Percentiles rank a stretch among this genome's conserved stretches.
Conservation (phyloP, 2,113 vertebrate genomes). For the Thunnus thynnus region DNA sequence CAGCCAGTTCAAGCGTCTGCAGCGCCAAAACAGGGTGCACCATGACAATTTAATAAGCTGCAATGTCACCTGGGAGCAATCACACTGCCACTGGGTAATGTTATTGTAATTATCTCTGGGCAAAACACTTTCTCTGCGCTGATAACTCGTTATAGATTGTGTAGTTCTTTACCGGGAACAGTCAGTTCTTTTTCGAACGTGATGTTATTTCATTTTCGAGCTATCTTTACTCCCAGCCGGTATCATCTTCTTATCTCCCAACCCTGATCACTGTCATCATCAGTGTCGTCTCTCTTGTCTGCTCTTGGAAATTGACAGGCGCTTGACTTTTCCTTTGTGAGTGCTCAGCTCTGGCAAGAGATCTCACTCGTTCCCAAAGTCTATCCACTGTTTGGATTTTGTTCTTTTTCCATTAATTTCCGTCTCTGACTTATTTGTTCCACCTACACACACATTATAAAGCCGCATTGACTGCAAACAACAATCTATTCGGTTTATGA, state of each 20-base stretch:
- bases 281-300: slow-evolving; percentile 47
- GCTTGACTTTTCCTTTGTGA: slow-evolving; percentile 55
- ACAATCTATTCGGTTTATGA: slow-evolving; percentile 45
- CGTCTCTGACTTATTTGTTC: slow-evolving; percentile 69
- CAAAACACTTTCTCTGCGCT: slow-evolving; percentile 46
- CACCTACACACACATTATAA: slow-evolving; percentile 63
- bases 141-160: slow-evolving; percentile 54
- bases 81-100: slow-evolving; percentile 60
- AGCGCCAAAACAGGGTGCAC: slow-evolving; percentile 58
- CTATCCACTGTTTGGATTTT: slow-evolving; percentile 40
- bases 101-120: slow-evolving; percentile 76
- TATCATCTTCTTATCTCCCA: slow-evolving; percentile 54
- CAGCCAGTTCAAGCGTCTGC: slow-evolving; percentile 64
- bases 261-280: slow-evolving; percentile 64
- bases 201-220: slow-evolving; percentile 56
- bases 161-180: slow-evolving; percentile 47
- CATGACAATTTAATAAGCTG: slow-evolving; percentile 78
- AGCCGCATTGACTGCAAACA: slow-evolving; percentile 47
- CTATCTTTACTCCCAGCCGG: slow-evolving; percentile 29
- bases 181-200: slow-evolving; percentile 41
- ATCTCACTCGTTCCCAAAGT: slow-evolving; percentile 29
- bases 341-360: slow-evolving; percentile 34
- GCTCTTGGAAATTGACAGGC: slow-evolving; percentile 56
- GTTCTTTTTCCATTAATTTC: slow-evolving; percentile 58
- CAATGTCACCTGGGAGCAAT: slow-evolving; percentile 77